These are phyloP conservation scores for Anastrepha ludens DNA, from an alignment of 1,140 invertebrate genomes.

Conservation along the genomic window DNA sequence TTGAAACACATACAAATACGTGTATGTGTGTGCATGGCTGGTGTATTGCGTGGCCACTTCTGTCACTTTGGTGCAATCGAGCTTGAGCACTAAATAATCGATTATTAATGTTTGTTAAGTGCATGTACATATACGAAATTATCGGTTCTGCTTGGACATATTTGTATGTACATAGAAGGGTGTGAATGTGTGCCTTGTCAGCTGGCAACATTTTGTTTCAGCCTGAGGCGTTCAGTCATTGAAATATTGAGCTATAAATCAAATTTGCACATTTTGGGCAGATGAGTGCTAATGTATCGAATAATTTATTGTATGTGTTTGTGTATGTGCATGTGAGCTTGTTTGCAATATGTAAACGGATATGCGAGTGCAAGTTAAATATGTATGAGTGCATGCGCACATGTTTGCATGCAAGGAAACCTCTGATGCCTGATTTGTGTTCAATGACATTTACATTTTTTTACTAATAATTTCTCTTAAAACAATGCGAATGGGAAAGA, in stretches of 20 bases:
- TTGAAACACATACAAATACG: neutral
- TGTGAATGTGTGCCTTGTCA: neutral
- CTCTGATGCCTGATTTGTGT: too few relatives aligned
- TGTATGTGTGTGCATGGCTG: neutral
- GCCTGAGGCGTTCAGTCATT: neutral
- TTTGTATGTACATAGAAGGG: neutral
- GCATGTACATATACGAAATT: neutral
- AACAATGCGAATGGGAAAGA: too few relatives aligned
- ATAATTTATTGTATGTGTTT: neutral
- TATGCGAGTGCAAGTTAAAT: neutral
- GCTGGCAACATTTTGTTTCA: neutral
- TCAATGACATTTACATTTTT: too few relatives aligned
- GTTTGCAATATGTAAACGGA: neutral
- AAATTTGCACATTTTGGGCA: slow-evolving; percentile 38
- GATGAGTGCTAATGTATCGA: neutral
- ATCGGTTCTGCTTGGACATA: neutral
- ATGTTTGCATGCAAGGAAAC: neutral
- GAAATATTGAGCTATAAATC: slow-evolving; percentile 31
- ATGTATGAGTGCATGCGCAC: too few relatives aligned
- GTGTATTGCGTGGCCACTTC: neutral
- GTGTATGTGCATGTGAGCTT: neutral
- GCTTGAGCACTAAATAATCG: slow-evolving; percentile 23
- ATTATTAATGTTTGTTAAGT: slow-evolving; percentile 44
- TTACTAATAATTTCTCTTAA: too few relatives aligned
- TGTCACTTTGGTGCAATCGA: slow-evolving; percentile 27